Percentiles rank a stretch among this genome's conserved stretches.
Evolutionary conservation across 2,888 invertebrate species (phyloP).

Genomic region (Sphecodes monilicornis): DNA sequence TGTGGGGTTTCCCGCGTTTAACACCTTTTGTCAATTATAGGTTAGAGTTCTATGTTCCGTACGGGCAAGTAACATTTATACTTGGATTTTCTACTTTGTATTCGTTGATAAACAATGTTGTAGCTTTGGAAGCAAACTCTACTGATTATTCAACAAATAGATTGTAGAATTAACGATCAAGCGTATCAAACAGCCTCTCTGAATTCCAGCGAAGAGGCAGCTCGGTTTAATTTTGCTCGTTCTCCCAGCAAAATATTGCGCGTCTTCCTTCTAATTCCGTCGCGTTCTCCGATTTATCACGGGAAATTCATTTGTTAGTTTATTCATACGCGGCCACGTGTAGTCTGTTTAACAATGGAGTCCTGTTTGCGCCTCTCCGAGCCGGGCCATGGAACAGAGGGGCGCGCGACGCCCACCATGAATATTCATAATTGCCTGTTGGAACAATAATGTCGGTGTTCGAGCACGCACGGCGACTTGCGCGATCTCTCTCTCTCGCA

Average conservation of each 20-base stretch:
- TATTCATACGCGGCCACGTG: constrained; percentile 12
- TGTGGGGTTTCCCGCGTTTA: too few species aligned
- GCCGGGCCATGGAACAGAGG: background rate
- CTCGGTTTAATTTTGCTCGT: background rate
- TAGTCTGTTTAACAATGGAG: constrained; percentile 5
- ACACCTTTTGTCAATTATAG: too few species aligned
- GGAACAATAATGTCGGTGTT: constrained; percentile 11
- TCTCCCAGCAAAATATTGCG: background rate
- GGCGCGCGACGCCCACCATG: background rate
- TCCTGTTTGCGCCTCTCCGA: background rate
- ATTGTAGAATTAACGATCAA: too few species aligned
- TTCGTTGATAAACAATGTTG: too few species aligned
- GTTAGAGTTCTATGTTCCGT: too few species aligned
- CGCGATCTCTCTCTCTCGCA: background rate
- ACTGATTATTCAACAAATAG: too few species aligned
- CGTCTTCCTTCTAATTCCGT: background rate
- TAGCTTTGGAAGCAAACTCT: too few species aligned
- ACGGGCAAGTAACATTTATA: too few species aligned
- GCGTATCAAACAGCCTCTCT: too few species aligned
- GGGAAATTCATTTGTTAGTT: constrained; percentile 6
- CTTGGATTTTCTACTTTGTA: too few species aligned
- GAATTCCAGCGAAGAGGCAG: background rate
- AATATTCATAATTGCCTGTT: constrained; percentile 14
- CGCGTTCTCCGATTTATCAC: background rate
- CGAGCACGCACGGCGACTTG: background rate